Conservation (phyloP, 2,888 invertebrate species). For the Sturmia bella region DNA sequence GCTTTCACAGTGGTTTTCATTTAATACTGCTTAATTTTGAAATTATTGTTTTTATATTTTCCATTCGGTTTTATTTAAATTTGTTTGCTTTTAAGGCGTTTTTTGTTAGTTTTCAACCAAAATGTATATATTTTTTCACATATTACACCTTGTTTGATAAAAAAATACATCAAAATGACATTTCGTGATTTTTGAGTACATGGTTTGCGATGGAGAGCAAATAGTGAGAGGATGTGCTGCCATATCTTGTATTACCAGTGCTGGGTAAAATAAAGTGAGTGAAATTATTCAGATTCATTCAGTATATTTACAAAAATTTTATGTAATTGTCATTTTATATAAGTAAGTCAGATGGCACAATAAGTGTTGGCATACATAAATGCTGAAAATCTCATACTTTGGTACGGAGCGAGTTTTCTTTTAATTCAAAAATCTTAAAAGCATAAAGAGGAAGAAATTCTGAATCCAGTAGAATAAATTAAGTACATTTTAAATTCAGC, state of each 20-base stretch:
- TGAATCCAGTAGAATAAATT: no score
- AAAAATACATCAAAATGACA: conserved; percentile 39
- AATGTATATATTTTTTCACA: conserved; percentile 62
- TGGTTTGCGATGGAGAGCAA: conserved; percentile 20
- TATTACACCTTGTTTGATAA: conserved; percentile 57
- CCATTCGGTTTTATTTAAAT: conserved; percentile 20
- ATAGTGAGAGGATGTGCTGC: conserved; percentile 6
- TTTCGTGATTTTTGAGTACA: conserved; percentile 5
- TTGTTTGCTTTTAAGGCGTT: conserved; percentile 38
- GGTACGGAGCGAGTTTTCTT: no score
- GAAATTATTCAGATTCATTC: no score
- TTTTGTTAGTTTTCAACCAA: conserved; percentile 37
- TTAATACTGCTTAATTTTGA: conserved; percentile 24
- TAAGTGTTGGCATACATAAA: no score
- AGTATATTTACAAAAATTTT: no score
- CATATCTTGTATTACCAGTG: conserved; percentile 15
- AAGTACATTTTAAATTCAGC: no score
- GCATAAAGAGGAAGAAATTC: no score
- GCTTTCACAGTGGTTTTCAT: not conserved
- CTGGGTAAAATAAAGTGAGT: not conserved
- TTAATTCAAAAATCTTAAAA: no score
- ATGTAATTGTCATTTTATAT: no score
- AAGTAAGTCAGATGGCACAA: no score
- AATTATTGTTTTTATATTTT: not conserved
- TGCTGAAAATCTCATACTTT: no score